A percentile compares a stretch with the other conserved stretches of the same genome.
These are phyloP conservation scores for Brachymystax lenok DNA, from an alignment of 2,797 vertebrate species.

Conservation along the genomic window DNA sequence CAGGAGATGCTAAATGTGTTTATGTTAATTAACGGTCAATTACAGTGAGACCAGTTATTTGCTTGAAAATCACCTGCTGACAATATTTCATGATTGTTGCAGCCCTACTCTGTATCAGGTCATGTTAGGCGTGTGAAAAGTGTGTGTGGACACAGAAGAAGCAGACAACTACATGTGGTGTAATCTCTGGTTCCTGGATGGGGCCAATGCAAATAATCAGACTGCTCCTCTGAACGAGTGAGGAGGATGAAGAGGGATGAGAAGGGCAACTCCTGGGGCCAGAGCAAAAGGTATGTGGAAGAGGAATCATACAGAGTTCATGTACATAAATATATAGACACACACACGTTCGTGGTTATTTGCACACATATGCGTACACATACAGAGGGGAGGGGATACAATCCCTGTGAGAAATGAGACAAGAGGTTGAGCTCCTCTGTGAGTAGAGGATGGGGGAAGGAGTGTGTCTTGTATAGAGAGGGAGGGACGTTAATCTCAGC, in stretches of 20 bases:
- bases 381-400: background rate
- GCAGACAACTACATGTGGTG: background rate
- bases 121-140: background rate
- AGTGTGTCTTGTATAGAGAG: background rate
- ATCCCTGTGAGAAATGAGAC: conserved; percentile 1
- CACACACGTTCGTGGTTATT: too few species aligned
- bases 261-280: background rate
- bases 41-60: too few species aligned
- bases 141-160: background rate
- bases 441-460: background rate
- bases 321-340: too few species aligned
- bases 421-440: conserved; percentile 8
- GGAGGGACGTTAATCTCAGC: conserved; percentile 44
- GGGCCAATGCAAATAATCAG: background rate
- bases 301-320: background rate
- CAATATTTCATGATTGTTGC: background rate
- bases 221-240: background rate
- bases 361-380: background rate
- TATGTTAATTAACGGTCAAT: too few species aligned
- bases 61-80: too few species aligned
- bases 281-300: background rate
- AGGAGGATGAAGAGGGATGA: background rate
- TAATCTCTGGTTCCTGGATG: background rate
- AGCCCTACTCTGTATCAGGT: background rate
- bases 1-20: too few species aligned